Evolutionary conservation across 1,140 invertebrate species (phyloP).

Genomic region (Fragariocoptes setiger): DNA sequence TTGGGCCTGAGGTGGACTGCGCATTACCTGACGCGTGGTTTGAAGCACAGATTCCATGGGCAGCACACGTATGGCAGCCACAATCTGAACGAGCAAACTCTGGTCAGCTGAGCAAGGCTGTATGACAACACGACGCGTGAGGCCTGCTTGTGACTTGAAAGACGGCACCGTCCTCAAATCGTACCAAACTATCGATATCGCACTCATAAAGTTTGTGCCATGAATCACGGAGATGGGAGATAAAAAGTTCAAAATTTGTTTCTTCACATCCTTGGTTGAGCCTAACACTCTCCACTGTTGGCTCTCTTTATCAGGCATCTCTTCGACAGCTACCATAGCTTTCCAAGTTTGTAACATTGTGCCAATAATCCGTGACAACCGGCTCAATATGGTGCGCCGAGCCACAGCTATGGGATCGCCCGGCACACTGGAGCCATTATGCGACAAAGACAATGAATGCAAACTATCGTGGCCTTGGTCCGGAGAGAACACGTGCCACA

Average conservation of each 20-base stretch:
- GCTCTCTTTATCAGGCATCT: conserved; percentile 12
- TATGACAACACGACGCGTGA: no score
- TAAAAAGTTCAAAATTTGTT: conserved; percentile 47
- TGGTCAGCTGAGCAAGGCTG: conserved; percentile 35
- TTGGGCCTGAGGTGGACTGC: background rate
- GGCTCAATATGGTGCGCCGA: conserved; percentile 35
- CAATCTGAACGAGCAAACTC: conserved; percentile 38
- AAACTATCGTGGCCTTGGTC: no score
- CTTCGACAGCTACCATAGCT: conserved; percentile 24
- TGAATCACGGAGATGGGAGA: conserved; percentile 60
- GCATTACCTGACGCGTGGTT: conserved; percentile 40
- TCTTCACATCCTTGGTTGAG: conserved; percentile 24
- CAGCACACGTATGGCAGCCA: conserved; percentile 45
- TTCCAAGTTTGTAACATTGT: conserved; percentile 48
- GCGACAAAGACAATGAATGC: no score
- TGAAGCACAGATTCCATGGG: conserved; percentile 26
- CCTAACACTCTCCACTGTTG: conserved; percentile 16
- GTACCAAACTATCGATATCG: conserved; percentile 61
- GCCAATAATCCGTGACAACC: conserved; percentile 44
- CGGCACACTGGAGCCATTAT: no score
- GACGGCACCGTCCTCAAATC: conserved; percentile 23
- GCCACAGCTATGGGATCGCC: conserved; percentile 24
- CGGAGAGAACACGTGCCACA: conserved; percentile 32
- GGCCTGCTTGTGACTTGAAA: conserved; percentile 12
- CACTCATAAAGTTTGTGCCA: conserved; percentile 42